Evolutionary conservation across 2,888 invertebrate species (phyloP).

Genomic region (Cheilosia vulpina): DNA sequence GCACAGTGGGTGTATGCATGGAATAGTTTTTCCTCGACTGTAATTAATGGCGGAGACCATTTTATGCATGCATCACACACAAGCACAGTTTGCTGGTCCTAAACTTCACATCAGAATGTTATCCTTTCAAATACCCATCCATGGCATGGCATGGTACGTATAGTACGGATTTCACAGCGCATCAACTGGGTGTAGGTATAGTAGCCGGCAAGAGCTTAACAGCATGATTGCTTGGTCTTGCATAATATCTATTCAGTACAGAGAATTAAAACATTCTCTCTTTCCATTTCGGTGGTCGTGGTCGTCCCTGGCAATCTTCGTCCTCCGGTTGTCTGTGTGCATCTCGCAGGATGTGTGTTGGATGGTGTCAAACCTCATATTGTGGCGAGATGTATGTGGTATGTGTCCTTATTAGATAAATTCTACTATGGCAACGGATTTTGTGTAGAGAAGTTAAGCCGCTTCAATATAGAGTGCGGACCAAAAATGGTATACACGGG

Average conservation of each 20-base stretch:
- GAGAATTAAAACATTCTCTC: constrained; percentile 72
- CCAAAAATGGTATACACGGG: constrained; percentile 1
- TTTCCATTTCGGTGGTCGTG: constrained; percentile 8
- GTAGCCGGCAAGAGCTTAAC: constrained; percentile 72
- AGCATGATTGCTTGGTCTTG: constrained; percentile 75
- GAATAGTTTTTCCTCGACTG: constrained; percentile 67
- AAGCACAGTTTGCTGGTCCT: constrained; percentile 61
- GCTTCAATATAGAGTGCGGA: constrained; percentile 43
- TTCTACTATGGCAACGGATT: constrained; percentile 62
- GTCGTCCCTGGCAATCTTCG: constrained; percentile 34
- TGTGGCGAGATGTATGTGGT: constrained; percentile 64
- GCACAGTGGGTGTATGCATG: background rate
- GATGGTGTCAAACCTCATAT: constrained; percentile 75
- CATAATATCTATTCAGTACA: constrained; percentile 74
- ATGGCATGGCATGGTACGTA: constrained; percentile 7
- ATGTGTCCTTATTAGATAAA: constrained; percentile 66
- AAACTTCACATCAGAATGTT: constrained; percentile 73
- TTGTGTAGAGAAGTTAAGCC: constrained; percentile 52
- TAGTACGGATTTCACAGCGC: constrained; percentile 51
- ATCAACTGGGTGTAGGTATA: constrained; percentile 30
- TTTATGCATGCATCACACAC: constrained; percentile 73
- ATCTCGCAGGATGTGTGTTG: constrained; percentile 53
- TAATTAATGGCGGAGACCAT: constrained; percentile 73
- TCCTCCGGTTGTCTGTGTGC: constrained; percentile 10
- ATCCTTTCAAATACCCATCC: constrained; percentile 72